A percentile compares a stretch with the other conserved stretches of the same genome.
Evolutionary conservation across 2,888 invertebrate genomes (phyloP).

Genomic region (Cordilura impudica): DNA sequence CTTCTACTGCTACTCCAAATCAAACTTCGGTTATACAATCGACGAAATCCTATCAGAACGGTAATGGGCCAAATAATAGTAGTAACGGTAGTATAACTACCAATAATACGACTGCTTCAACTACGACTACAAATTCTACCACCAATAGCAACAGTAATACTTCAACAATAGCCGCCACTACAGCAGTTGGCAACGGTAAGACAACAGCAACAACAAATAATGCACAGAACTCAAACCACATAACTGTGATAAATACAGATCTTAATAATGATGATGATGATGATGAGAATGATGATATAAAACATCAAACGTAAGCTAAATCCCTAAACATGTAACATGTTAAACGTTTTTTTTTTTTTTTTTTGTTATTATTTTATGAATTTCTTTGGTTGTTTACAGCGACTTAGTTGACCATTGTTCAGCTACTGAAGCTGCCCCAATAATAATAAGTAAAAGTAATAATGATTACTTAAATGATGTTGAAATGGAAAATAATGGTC

Average conservation of each 20-base stretch:
- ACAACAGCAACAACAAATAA: slow-evolving; percentile 46
- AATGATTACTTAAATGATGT: slow-evolving; percentile 73
- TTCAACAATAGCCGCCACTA: slow-evolving; percentile 58
- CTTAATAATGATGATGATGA: too few relatives aligned
- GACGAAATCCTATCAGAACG: slow-evolving; percentile 80
- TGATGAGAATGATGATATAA: slow-evolving; percentile 70
- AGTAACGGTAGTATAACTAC: slow-evolving; percentile 69
- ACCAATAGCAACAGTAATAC: slow-evolving; percentile 69
- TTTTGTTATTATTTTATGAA: not conserved
- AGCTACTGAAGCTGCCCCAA: slow-evolving; percentile 49
- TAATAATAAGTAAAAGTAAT: slow-evolving; percentile 64
- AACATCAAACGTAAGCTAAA: slow-evolving; percentile 64
- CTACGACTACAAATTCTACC: slow-evolving; percentile 11
- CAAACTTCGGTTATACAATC: slow-evolving; percentile 91
- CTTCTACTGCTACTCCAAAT: slow-evolving; percentile 74
- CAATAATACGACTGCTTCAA: slow-evolving; percentile 17
- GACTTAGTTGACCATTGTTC: slow-evolving; percentile 67
- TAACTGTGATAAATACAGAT: slow-evolving; percentile 66
- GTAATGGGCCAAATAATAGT: slow-evolving; percentile 63
- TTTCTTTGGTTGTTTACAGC: slow-evolving; percentile 54
- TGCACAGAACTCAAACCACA: slow-evolving; percentile 59
- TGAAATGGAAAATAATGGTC: slow-evolving; percentile 78
- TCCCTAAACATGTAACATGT: not conserved
- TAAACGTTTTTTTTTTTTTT: not conserved
- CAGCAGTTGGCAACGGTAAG: slow-evolving; percentile 67